phyloP scores from a whole-genome alignment of 2,888 invertebrate species.

The Lochmaea capreae region DNA sequence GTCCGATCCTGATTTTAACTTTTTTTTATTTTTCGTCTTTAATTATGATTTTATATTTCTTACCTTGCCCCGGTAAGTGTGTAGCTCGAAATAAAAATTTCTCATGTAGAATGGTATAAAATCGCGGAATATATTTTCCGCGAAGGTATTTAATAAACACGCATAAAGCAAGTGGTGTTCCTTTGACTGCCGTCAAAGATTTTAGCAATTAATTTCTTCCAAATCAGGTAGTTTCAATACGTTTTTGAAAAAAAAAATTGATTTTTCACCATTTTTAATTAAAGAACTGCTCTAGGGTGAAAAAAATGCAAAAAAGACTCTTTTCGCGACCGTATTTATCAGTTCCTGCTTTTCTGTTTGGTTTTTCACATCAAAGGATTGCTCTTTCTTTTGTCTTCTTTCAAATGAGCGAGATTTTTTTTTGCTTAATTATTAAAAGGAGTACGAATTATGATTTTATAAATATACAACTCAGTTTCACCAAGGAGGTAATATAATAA shows the following conservation, averaged over 20 bases:
- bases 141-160: slow-evolving; percentile 41
- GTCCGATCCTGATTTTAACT: background rate
- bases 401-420: slow-evolving; percentile 52
- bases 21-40: background rate
- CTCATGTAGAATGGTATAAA: slow-evolving; percentile 2
- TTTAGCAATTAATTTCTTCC: slow-evolving; percentile 61
- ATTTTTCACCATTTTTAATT: slow-evolving; percentile 60
- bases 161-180: slow-evolving; percentile 42
- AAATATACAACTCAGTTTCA: slow-evolving; percentile 33
- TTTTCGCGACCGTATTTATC: slow-evolving; percentile 54
- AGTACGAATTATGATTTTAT: slow-evolving; percentile 38
- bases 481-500: slow-evolving; percentile 11
- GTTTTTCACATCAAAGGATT: slow-evolving; percentile 58
- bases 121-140: slow-evolving; percentile 8
- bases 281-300: slow-evolving; percentile 53
- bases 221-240: slow-evolving; percentile 61
- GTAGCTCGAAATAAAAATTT: background rate
- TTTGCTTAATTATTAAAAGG: slow-evolving; percentile 49
- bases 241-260: slow-evolving; percentile 53
- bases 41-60: background rate
- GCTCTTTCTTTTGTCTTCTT: slow-evolving; percentile 57
- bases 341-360: slow-evolving; percentile 56
- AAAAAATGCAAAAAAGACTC: slow-evolving; percentile 46
- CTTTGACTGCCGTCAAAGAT: slow-evolving; percentile 43
- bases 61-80: background rate